These are phyloP conservation scores for Pontoporia blainvillei DNA, from an alignment of 2,113 vertebrate genomes.

Conservation along the genomic window DNA sequence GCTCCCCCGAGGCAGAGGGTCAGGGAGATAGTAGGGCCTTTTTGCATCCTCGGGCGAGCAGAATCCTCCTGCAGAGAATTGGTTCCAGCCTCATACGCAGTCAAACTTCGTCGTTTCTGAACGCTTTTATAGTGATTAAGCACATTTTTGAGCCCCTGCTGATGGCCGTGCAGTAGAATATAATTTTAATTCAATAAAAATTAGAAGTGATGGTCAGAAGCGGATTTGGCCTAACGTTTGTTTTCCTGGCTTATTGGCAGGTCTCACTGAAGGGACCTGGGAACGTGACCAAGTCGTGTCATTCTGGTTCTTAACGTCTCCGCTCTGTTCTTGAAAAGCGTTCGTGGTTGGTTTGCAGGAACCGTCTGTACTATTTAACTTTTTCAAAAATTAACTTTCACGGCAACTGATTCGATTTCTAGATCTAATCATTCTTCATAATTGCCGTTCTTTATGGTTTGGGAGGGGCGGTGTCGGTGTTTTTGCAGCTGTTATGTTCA, in stretches of 20 bases:
- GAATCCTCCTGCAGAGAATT: rapidly evolving
- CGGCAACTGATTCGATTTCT: rapidly evolving
- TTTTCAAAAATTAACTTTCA: not conserved
- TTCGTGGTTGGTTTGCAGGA: no score
- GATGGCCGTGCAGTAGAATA: not conserved
- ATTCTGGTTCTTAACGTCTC: rapidly evolving
- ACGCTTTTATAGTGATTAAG: rapidly evolving
- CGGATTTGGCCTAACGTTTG: rapidly evolving
- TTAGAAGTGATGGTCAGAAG: rapidly evolving
- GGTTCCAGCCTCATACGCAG: rapidly evolving
- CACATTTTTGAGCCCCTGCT: not conserved
- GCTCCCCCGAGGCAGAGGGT: rapidly evolving
- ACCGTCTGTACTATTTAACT: rapidly evolving
- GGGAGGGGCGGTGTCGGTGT: rapidly evolving
- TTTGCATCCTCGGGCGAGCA: rapidly evolving
- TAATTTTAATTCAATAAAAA: not conserved
- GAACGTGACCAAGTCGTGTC: rapidly evolving
- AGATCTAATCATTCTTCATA: rapidly evolving
- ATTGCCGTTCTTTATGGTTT: not conserved
- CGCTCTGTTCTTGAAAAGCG: rapidly evolving
- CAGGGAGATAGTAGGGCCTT: not conserved
- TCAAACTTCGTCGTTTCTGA: rapidly evolving
- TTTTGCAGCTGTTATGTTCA: not conserved
- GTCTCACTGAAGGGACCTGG: not conserved
- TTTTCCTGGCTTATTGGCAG: not conserved